These are phyloP conservation scores for Euleptes europaea DNA, from an alignment of 2,113 vertebrate species.

Conservation along the genomic window DNA sequence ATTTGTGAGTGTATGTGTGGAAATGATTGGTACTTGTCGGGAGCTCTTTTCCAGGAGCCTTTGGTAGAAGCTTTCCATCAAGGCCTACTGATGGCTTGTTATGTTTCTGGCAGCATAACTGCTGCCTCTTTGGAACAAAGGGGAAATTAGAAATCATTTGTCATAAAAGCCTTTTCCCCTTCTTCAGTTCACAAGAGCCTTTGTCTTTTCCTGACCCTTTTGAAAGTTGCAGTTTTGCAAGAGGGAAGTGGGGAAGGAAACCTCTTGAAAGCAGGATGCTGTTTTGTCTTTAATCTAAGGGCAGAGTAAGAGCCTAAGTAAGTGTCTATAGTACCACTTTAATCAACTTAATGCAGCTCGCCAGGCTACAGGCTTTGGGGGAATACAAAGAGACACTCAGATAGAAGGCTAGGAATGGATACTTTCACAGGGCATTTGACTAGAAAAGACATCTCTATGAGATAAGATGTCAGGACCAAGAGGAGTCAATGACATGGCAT, in stretches of 20 bases:
- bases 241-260: conserved; percentile 40
- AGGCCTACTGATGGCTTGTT: conserved; percentile 76
- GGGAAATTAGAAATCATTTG: conserved; percentile 96
- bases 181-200: conserved; percentile 79
- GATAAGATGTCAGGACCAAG: conserved; percentile 75
- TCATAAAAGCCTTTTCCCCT: conserved; percentile 91
- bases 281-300: conserved; percentile 94
- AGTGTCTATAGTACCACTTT: conserved; percentile 86
- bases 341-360: conserved; percentile 97
- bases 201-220: conserved; percentile 92
- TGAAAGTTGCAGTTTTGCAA: conserved; percentile 85
- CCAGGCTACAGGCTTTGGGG: conserved; percentile 78
- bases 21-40: conserved; percentile 79
- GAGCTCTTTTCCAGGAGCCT: conserved; percentile 64
- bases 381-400: conserved; percentile 91
- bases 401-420: conserved; percentile 76
- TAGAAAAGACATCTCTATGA: conserved; percentile 71
- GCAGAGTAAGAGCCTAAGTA: conserved; percentile 84
- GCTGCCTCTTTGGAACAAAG: conserved; percentile 89
- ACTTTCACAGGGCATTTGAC: conserved; percentile 80
- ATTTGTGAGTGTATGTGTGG: conserved; percentile 61
- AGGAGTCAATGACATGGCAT: conserved; percentile 69
- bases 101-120: conserved; percentile 78
- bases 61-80: conserved; percentile 81
- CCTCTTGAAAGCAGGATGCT: conserved; percentile 76